Conservation (phyloP, 2,113 vertebrate genomes). For the Tupaia chinensis region DNA sequence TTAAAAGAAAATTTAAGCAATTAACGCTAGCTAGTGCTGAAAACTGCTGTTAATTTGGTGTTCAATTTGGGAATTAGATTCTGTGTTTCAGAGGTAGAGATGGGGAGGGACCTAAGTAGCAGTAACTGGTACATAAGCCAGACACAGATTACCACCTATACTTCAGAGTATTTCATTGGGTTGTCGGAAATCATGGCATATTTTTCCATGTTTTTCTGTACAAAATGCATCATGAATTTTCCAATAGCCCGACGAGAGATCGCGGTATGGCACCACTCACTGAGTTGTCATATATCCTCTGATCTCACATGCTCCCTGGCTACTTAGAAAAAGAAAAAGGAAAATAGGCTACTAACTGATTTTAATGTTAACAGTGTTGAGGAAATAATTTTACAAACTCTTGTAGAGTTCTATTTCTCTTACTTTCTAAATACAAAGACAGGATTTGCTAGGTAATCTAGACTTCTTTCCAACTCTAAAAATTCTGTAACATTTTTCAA, state of each 20-base stretch:
- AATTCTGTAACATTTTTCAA: neutral
- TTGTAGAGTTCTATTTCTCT: neutral
- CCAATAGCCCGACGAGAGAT: too few relatives aligned
- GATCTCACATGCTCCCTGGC: too few relatives aligned
- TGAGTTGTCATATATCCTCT: too few relatives aligned
- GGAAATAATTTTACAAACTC: neutral
- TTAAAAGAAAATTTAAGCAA: neutral
- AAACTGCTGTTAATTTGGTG: neutral
- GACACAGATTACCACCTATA: rapidly evolving
- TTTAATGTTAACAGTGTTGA: neutral
- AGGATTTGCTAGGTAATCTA: neutral
- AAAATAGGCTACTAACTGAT: neutral
- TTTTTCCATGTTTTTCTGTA: too few relatives aligned
- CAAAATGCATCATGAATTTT: too few relatives aligned
- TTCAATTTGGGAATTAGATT: neutral
- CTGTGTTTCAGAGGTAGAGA: neutral
- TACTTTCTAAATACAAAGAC: neutral
- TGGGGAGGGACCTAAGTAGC: neutral
- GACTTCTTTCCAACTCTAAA: neutral
- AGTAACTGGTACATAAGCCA: too few relatives aligned
- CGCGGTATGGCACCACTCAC: too few relatives aligned
- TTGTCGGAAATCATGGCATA: too few relatives aligned
- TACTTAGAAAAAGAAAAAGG: neutral
- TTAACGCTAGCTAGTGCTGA: neutral
- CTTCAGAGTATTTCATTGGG: neutral